Evolutionary conservation across 2,797 vertebrate species (phyloP).

Genomic region (Aplochiton taeniatus): DNA sequence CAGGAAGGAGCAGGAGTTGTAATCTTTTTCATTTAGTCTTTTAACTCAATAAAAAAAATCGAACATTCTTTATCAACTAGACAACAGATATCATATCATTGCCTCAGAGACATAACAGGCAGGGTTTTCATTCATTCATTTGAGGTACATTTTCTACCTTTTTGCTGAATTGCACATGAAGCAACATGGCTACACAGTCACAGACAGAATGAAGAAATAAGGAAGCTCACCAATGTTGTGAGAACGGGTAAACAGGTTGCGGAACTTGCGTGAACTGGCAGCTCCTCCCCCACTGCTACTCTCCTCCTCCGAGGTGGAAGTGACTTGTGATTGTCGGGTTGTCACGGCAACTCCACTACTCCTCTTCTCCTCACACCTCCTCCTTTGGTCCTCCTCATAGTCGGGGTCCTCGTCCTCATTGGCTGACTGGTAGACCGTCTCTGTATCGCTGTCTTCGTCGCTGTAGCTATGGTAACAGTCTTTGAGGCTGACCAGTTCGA

Average conservation of each 20-base stretch:
- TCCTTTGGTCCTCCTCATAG: constrained; percentile 68
- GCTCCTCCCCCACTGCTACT: constrained; percentile 54
- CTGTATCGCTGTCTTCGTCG: constrained; percentile 80
- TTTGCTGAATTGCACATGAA: no score
- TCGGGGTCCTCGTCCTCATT: constrained; percentile 83
- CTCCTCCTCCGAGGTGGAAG: constrained; percentile 35
- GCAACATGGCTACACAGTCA: neutral
- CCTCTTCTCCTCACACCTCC: constrained; percentile 65
- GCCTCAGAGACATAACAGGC: no score
- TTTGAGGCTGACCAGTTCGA: constrained; percentile 90
- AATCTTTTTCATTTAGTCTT: no score
- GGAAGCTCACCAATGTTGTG: constrained; percentile 84
- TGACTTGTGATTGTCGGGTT: constrained; percentile 16
- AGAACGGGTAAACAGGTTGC: constrained; percentile 88
- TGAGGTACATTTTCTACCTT: no score
- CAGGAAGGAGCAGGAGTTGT: constrained; percentile 13
- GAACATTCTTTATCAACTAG: no score
- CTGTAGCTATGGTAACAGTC: constrained; percentile 85
- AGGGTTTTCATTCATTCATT: no score
- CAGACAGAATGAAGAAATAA: neutral
- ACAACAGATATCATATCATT: no score
- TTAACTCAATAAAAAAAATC: no score
- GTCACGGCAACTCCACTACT: constrained; percentile 56
- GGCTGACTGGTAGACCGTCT: constrained; percentile 83
- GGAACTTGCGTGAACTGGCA: constrained; percentile 92